Evolutionary conservation across 2,888 invertebrate species (phyloP).

Genomic region (Crossocerus cetratus): DNA sequence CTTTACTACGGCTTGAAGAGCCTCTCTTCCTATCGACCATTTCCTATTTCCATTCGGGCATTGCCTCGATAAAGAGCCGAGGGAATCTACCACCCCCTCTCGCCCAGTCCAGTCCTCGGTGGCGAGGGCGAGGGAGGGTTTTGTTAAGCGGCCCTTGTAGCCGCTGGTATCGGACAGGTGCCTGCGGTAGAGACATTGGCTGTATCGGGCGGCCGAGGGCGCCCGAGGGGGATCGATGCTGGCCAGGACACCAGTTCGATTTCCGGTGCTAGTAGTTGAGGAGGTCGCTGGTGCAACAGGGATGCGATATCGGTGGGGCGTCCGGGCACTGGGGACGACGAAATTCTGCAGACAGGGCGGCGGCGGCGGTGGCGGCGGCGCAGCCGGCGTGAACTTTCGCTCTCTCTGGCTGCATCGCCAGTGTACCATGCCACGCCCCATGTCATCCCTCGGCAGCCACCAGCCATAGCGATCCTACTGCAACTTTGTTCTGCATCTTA

Average conservation of each 20-base stretch:
- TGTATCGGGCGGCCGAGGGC: too few species aligned
- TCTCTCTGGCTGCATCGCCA: conserved; percentile 25
- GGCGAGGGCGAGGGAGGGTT: too few species aligned
- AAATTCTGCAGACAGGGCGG: conserved; percentile 70
- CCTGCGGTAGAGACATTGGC: too few species aligned
- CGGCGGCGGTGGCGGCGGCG: conserved; percentile 61
- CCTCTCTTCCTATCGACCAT: too few species aligned
- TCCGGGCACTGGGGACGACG: conserved; percentile 53
- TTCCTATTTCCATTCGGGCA: too few species aligned
- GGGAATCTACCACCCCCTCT: too few species aligned
- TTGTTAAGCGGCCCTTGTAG: too few species aligned
- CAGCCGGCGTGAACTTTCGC: conserved; percentile 71
- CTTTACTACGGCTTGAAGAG: neutral
- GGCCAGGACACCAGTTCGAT: neutral
- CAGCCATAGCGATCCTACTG: neutral
- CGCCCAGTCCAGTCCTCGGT: too few species aligned
- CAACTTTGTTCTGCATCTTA: conserved; percentile 2
- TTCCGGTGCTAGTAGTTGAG: conserved; percentile 18
- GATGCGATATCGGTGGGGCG: conserved; percentile 45
- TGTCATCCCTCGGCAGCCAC: neutral
- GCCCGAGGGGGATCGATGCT: too few species aligned
- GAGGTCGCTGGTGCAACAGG: conserved; percentile 20
- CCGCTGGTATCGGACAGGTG: too few species aligned
- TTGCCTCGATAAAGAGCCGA: too few species aligned
- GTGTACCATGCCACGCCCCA: neutral